Evolutionary conservation across 2,797 vertebrate genomes (phyloP).

Genomic region (Rhincodon typus): DNA sequence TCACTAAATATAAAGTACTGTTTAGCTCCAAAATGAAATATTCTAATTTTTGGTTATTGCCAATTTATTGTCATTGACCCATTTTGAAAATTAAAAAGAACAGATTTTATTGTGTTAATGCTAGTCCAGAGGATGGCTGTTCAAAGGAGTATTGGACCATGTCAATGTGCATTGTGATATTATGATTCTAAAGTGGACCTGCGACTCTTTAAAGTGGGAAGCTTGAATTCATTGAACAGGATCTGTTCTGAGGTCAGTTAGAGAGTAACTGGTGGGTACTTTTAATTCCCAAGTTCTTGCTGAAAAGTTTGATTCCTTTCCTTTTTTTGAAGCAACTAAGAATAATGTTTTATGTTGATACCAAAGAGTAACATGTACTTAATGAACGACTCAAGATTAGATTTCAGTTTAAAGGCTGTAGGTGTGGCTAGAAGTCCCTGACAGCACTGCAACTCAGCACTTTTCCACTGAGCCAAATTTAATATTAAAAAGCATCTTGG

Average conservation of each 20-base stretch:
- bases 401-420: neutral
- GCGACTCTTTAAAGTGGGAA: neutral
- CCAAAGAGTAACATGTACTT: neutral
- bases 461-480: neutral
- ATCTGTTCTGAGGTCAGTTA: neutral
- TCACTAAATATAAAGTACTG: neutral
- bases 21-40: neutral
- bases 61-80: neutral
- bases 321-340: neutral
- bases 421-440: neutral
- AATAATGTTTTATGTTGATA: neutral
- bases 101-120: neutral
- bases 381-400: neutral
- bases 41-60: neutral
- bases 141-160: neutral
- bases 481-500: neutral
- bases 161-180: neutral
- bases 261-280: neutral
- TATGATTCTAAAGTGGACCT: neutral
- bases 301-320: neutral
- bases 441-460: neutral
- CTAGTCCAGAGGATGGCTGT: neutral
- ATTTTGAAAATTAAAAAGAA: neutral
- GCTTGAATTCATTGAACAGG: neutral
- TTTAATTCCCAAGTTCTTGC: neutral